Evolutionary conservation across 2,888 invertebrate genomes (phyloP), one percentile per base, ranked within the genome.

Genomic region (Agriopis leucophaearia): DNA sequence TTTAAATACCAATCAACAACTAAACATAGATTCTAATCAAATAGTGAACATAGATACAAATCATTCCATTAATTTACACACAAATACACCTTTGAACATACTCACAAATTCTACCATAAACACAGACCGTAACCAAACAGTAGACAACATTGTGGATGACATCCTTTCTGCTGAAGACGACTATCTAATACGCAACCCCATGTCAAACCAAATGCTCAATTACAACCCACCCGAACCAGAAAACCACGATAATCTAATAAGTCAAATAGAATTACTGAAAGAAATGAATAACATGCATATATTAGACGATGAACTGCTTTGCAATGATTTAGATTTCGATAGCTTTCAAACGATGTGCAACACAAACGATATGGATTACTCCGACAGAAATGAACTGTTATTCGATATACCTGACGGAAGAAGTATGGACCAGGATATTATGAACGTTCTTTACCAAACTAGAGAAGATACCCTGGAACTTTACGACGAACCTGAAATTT

Each of bases 151-250:
- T 35, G 92, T 93, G 0, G 92, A 94, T 66, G 92, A 92, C 38
- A 92, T 94, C 38, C 79, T 94, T 0, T 90, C 92, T 1, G 93
- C 89, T 0, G 92, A 93, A 75, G 92, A 92, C 54, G 93, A 93
- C 55, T 93, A 92, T 72, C 80, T 92, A 78, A 89, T 56, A 54
- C 48, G 60, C 27, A 16, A 61, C 8, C 35, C 87, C 0, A 86
- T 91, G 82, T 78, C 89, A 0, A 88, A 86, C 65, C 86, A 88
- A 56, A 79, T 88, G 27, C 74, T 88, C 1, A 87, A 86, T 59
- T 86, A 86, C 64, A 87, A 82, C 62, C 77, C 75, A 27, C 76
- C 71, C 9, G 82, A 85, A 27, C 68, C 81, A 0, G 86, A 87
- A 13, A 79, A 77, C 10, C 84, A 79, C 6, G 88, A 91, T n/a